Evolutionary conservation across 2,113 vertebrate species (phyloP), one percentile per base, ranked within the genome.

Genomic region (Thamnophis sirtalis): DNA sequence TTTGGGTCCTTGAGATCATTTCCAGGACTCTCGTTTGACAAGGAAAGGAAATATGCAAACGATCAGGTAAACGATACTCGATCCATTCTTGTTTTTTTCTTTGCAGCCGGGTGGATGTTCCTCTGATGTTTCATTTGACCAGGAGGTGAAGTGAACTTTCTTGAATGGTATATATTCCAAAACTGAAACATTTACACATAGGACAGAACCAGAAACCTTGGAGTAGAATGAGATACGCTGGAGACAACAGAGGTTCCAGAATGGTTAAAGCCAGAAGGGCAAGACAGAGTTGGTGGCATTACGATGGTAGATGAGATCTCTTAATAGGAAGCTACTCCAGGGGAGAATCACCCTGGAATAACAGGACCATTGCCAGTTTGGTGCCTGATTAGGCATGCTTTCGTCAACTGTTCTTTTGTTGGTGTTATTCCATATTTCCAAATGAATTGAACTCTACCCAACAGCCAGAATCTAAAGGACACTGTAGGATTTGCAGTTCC

Each of bases 171-270:
- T 93, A 95, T 95, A 91, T 95, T 93, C 73, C 85, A 0, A 95
- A 96, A 97, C 94, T 93, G 93, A 96, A 91, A 95, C 96, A 94
- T 96, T 90, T 92, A 53, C 95, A 96, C 92, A 94, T 92, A 95
- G 95, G 86, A n/a, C 92, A 95, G 96, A 96, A 95, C 80, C 92
- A 92, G 93, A 92, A 96, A 94, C 94, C 96, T 95, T 96, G 94
- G 97, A 24, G 43, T 55, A 26, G 33, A n/a, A 53, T 51, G 60
- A 50, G 89, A n/a, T 21, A 21, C 3, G 11, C 43, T 84, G 9
- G 97, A 96, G 96, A 95, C 85, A 43, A 50, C 7, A 11, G 55
- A 51, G 84, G 93, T 96, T 96, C 95, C 92, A 93, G 96, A 96
- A 94, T 92, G 87, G 92, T 51, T 54, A 93, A 90, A 49, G 55